Percentiles rank a stretch among this genome's conserved stretches.
Evolutionary conservation across 2,113 vertebrate genomes (phyloP).

Genomic region (Hypanus sabinus): DNA sequence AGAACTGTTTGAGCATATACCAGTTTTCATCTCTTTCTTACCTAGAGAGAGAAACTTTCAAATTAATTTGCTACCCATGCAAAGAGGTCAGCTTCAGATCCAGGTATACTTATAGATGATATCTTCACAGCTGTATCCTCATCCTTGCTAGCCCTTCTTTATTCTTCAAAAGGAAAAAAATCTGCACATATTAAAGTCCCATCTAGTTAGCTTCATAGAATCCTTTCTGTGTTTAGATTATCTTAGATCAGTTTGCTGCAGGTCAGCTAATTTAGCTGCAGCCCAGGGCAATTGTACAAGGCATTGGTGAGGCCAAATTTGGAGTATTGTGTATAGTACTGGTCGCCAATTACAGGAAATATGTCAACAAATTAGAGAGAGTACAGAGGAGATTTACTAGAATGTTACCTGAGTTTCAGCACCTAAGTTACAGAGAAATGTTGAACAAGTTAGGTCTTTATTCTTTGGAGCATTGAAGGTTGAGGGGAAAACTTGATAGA

Average conservation of each 20-base stretch:
- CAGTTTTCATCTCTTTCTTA: background rate
- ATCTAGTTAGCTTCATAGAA: background rate
- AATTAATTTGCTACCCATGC: background rate
- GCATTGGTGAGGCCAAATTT: too few relatives aligned
- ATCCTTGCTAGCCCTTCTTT: background rate
- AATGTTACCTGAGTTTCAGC: too few relatives aligned
- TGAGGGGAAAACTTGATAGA: too few relatives aligned
- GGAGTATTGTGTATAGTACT: too few relatives aligned
- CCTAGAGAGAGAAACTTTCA: background rate
- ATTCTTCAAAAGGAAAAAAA: background rate
- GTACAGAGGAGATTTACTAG: too few relatives aligned
- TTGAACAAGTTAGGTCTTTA: too few relatives aligned
- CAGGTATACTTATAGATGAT: background rate
- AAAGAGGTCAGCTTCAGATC: background rate
- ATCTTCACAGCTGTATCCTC: background rate
- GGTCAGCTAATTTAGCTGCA: background rate
- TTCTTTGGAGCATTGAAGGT: too few relatives aligned
- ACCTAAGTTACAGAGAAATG: too few relatives aligned
- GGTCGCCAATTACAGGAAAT: too few relatives aligned
- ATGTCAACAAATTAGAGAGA: too few relatives aligned
- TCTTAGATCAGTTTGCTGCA: background rate
- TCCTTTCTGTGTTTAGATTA: background rate
- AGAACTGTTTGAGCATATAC: background rate
- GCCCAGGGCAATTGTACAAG: background rate
- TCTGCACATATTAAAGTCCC: background rate